phyloP scores from a whole-genome alignment of 2,888 invertebrate species.

The Tromatobia lineatoria region DNA sequence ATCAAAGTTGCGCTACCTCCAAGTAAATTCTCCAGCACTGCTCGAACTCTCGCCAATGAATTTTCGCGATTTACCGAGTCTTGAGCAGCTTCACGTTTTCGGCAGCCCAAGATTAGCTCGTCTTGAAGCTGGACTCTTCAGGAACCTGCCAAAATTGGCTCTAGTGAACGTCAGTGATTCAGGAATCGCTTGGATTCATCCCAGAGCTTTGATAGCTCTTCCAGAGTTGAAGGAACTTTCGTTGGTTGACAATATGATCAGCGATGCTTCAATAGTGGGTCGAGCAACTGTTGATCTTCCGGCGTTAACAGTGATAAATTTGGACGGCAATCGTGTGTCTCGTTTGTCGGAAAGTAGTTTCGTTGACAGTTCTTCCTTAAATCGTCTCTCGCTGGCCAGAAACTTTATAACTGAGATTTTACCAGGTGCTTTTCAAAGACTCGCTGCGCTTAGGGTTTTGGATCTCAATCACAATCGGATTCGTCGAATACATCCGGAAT shows the following conservation, averaged over 20 bases:
- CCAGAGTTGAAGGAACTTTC: constrained; percentile 91
- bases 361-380: constrained; percentile 91
- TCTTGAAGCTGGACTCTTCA: constrained; percentile 91
- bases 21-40: constrained; percentile 90
- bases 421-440: constrained; percentile 93
- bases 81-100: constrained; percentile 92
- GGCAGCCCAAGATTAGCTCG: constrained; percentile 89
- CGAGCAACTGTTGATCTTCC: constrained; percentile 92
- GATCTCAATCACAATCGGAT: constrained; percentile 93
- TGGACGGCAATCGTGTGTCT: constrained; percentile 91
- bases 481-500: constrained; percentile 92
- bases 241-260: constrained; percentile 90
- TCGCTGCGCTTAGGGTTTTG: constrained; percentile 90
- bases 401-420: constrained; percentile 92
- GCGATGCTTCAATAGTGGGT: constrained; percentile 93
- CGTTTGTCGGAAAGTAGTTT: constrained; percentile 92
- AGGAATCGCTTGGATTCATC: constrained; percentile 92
- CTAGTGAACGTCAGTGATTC: constrained; percentile 92
- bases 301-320: constrained; percentile 89
- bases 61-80: constrained; percentile 90
- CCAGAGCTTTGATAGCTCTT: constrained; percentile 91
- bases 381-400: constrained; percentile 89
- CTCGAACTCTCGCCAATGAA: constrained; percentile 89
- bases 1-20: constrained; percentile 91
- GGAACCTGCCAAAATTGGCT: constrained; percentile 89